A percentile compares a stretch with the other conserved stretches of the same genome.
phyloP scores from a whole-genome alignment of 1,140 invertebrate species.

The Agraylea sexmaculata region DNA sequence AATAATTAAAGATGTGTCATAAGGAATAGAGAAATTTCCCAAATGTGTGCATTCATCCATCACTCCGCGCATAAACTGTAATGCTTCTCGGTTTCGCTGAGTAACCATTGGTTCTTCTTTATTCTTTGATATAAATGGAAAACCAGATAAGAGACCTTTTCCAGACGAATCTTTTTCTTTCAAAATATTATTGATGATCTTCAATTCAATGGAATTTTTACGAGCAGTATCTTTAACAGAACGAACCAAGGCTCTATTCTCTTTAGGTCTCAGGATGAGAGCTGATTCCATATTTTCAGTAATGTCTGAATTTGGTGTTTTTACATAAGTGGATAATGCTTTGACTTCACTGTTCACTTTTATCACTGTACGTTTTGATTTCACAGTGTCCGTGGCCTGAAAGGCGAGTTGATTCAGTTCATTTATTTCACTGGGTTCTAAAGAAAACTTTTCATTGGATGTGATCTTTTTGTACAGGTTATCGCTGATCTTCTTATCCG shows the following conservation, averaged over 20 bases:
- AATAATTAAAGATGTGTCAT: slow-evolving; percentile 77
- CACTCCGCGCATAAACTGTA: slow-evolving; percentile 92
- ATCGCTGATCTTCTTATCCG: slow-evolving; percentile 30
- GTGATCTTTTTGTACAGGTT: slow-evolving; percentile 33
- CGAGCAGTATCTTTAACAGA: slow-evolving; percentile 9
- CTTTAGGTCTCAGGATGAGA: too few species aligned
- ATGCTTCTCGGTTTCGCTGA: slow-evolving; percentile 58
- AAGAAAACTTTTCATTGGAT: slow-evolving; percentile 32
- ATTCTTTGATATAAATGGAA: slow-evolving; percentile 32
- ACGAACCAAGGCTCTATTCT: too few species aligned
- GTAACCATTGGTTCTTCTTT: slow-evolving; percentile 45
- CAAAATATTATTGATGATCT: slow-evolving; percentile 13
- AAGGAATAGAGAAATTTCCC: slow-evolving; percentile 76
- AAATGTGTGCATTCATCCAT: slow-evolving; percentile 99
- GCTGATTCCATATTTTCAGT: too few species aligned
- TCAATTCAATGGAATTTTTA: slow-evolving; percentile 10
- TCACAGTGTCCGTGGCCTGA: slow-evolving; percentile 4
- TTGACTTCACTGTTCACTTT: slow-evolving; percentile 1
- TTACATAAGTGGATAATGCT: not conserved
- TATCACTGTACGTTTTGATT: slow-evolving; percentile 1
- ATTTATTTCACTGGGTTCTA: slow-evolving; percentile 32
- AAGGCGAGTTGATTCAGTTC: slow-evolving; percentile 33
- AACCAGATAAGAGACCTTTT: slow-evolving; percentile 28
- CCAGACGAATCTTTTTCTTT: slow-evolving; percentile 20
- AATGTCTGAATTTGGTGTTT: too few species aligned